Evolutionary conservation across 1,140 invertebrate genomes (phyloP), one percentile per base, ranked within the genome.

Genomic region (Meteorus sp.): DNA sequence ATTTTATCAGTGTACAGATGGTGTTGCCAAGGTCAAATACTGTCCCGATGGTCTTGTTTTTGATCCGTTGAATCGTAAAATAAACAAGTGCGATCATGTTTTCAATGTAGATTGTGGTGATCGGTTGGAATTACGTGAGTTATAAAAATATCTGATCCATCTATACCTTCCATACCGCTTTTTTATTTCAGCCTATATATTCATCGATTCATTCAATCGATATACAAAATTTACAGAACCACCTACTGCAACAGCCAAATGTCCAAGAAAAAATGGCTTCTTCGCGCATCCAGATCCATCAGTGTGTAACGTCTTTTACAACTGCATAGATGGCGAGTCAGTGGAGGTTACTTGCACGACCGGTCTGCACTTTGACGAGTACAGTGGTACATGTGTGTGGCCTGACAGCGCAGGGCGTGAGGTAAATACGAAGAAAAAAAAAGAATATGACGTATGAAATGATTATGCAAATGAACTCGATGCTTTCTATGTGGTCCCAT

Each of bases 31-130:
- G 45, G 85, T 86, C 63, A 91, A 92, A 75, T 81, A 92, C 1
- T 94, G 92, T 70, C 89, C 90, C 3, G 92, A 94, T 72, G 92
- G 92, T 59, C 82, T 94, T 11, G 91, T 93, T 15, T 94, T 93
- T 76, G 91, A 94, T 81, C 89, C 87, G 1, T 70, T 86, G 54
- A 93, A 90, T 78, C 85, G 88, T 61, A 90, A 91, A 78, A 83
- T 90, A 69, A 93, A 93, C 82, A 93, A 93, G 75, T 95, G 92
- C 72, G 92, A 94, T 76, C 90, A 93, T 71, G 88, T 90, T 66
- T 93, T 93, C 84, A 93, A 93, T 64, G 90, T 94, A 6, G 91
- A 94, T 70, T 95, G 92, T 69, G 88, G 88, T 37, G 90, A 92
- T 69, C 85, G 92, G 63, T 85, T 87, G 17, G 89, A 93, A 79